phyloP scores from a whole-genome alignment of 2,113 vertebrate species.

The Tylochromis polylepis region DNA sequence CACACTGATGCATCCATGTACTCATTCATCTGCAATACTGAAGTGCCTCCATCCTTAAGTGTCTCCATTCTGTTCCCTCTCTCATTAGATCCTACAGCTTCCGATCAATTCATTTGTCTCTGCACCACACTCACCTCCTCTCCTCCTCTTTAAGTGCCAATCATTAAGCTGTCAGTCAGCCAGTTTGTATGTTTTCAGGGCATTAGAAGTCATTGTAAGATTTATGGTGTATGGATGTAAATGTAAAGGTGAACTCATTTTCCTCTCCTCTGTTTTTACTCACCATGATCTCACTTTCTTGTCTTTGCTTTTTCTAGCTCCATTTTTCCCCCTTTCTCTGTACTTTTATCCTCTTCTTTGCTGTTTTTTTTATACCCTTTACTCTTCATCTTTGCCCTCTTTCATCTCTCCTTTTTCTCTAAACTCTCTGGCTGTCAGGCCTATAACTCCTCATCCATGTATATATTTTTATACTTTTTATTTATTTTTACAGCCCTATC shows the following conservation, averaged over 20 bases:
- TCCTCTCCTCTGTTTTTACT: background rate
- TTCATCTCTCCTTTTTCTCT: background rate
- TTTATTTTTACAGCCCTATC: conserved; percentile 56
- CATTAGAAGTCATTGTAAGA: conserved; percentile 11
- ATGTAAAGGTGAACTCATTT: conserved; percentile 20
- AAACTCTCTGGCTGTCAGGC: background rate
- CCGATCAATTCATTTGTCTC: conserved; percentile 32
- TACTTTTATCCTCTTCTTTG: background rate
- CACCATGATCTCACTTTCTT: background rate
- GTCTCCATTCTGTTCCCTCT: conserved; percentile 30
- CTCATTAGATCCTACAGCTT: conserved; percentile 49
- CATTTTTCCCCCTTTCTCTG: background rate
- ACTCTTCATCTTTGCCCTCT: background rate
- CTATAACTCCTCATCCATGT: conserved; percentile 16
- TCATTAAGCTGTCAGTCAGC: conserved; percentile 59
- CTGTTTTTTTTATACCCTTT: background rate
- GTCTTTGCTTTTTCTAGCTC: background rate
- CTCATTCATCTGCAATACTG: conserved; percentile 32
- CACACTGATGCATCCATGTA: background rate
- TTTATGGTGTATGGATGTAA: conserved; percentile 34
- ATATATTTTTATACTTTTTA: conserved; percentile 38
- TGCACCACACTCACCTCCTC: background rate
- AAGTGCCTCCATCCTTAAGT: conserved; percentile 2
- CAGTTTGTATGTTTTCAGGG: conserved; percentile 35
- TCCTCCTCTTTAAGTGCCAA: conserved; percentile 48